Evolutionary conservation across 1,140 invertebrate species (phyloP), one percentile per base, ranked within the genome.

Genomic region (Psix sp.): DNA sequence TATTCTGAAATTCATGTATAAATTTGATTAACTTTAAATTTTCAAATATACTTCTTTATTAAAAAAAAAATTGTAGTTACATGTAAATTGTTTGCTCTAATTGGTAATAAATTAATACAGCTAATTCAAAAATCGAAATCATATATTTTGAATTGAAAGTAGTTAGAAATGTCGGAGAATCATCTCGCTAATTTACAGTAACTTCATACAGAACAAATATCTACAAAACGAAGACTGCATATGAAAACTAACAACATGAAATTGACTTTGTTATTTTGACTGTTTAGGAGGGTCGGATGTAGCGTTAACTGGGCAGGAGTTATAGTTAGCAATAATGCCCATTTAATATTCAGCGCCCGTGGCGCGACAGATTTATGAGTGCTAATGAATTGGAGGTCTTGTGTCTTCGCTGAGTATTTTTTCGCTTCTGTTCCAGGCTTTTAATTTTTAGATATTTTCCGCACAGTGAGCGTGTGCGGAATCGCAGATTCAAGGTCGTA

Each of bases 331-430:
- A 76, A 78, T 85, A 86, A 86, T 81, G 77, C 68, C 75, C 78
- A 80, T 73, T 87, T 86, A 86, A 86, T 87, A 86, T 87, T 87
- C 86, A 83, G 80, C 79, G 77, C 80, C 74, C 67, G 76, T 74
- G 72, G 74, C 77, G 77, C 80, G 83, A 85, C 82, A 82, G 82
- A 87, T 86, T 87, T 86, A 87, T 81, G 84, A 86, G 82, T 82
- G 79, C 81, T 87, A 86, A 87, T 86, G 85, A 87, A 86, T 87
- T 84, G 82, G 77, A 77, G 80, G 77, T 14, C 73, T 72, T 76
- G 78, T 77, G 68, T 77, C 72, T 56, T 72, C 60, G 54, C 6
- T 33, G 20, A 7, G 36, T 70, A 71, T 68, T 74, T 67, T 62
- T 74, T 70, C 48, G 67, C 31, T 48, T 48, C 67, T 49, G 67